phyloP scores from a whole-genome alignment of 2,113 vertebrate species.

The Zosterops hypoxanthus region DNA sequence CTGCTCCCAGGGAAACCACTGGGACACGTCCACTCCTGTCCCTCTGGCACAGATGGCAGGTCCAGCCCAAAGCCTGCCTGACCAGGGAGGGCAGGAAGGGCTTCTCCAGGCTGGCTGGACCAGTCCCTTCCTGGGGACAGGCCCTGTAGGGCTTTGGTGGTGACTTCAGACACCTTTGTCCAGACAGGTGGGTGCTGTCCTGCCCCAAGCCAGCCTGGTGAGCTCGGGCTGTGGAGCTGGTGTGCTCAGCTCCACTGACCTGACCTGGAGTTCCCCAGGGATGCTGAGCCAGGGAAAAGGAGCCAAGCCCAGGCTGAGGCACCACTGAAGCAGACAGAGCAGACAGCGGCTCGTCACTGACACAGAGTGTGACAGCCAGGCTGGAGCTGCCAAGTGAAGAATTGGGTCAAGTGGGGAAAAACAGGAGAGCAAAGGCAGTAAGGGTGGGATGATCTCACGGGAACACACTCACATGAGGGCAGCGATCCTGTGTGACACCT shows the following conservation, averaged over 20 bases:
- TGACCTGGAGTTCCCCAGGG: neutral
- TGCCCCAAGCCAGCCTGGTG: neutral
- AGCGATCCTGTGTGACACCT: neutral
- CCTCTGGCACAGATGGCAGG: neutral
- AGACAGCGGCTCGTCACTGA: neutral
- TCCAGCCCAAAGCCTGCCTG: neutral
- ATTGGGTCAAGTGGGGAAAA: neutral
- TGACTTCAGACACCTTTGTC: neutral
- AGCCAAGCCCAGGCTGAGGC: neutral
- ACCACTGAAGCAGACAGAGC: neutral
- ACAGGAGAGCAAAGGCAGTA: neutral
- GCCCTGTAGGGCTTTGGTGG: neutral
- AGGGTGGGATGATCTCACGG: neutral
- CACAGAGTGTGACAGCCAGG: fast-evolving
- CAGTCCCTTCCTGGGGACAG: neutral
- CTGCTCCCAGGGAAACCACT: neutral
- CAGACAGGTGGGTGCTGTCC: neutral
- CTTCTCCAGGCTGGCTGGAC: neutral
- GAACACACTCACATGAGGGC: fast-evolving
- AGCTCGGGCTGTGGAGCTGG: neutral
- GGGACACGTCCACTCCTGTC: neutral
- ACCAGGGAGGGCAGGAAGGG: neutral
- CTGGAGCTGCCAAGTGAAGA: neutral
- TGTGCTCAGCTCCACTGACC: neutral
- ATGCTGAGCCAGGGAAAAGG: neutral